Base-by-base conservation (phyloP, 2,888 invertebrate genomes). In the Aproaerema taeniolella region DNA sequence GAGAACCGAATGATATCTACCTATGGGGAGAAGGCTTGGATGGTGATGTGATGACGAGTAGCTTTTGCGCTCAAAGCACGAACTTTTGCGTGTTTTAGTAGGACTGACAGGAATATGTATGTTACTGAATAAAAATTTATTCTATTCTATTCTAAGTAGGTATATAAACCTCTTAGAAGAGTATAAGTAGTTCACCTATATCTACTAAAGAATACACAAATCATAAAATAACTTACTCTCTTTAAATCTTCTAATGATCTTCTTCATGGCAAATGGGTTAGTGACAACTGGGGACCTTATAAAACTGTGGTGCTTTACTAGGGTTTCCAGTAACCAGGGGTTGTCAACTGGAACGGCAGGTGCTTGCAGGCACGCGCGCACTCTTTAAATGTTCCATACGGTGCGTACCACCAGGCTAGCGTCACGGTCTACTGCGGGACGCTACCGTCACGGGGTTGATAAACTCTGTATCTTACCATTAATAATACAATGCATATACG, bases 381-480 rank as follows among this genome's bases (percentile, higher is more conserved):
- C 59, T 41, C 47, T 54, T 51, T 67, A 60, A 78, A 74, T 78
- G 80, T 65, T 53, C n/a, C 42, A 4, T 7, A 30, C 28, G 46
- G 39, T 43, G 42, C 50, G 39, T 41, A 53, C 53, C 39, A 45
- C 44, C 42, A 52, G 49, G 45, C 51, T 43, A n/a, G 49, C 64
- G 76, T 71, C 72, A 73, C 71, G 77, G 58, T 53, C 53, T 65
- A 74, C 46, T 58, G 59, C 60, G 52, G 59, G 55, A 55, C 67
- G 50, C 63, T 67, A 70, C 53, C 69, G 70, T 64, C 67, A 58
- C 61, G 73, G 66, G 75, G 78, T 77, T 66, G 67, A 64, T 76
- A 70, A 76, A 77, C 80, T 76, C 60, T 50, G 47, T 50, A 52
- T 56, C 48, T 49, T 13, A 30, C 29, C 29, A 37, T 28, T 17